Evolutionary conservation across 1,140 invertebrate genomes (phyloP), one percentile per base, ranked within the genome.

Genomic region (Amyelois transitella): DNA sequence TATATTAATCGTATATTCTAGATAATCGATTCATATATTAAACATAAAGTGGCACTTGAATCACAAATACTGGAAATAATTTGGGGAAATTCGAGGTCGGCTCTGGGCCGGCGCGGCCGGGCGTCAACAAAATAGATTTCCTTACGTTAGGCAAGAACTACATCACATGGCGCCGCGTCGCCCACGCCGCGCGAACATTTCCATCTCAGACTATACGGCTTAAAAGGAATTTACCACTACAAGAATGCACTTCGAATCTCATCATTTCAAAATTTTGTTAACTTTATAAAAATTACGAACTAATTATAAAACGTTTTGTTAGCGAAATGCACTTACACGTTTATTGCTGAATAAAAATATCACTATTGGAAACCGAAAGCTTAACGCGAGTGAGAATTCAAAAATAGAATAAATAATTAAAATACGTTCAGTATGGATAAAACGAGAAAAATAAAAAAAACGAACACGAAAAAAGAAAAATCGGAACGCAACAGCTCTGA

Each of bases 21-120:
- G 81, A 89, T 89, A 89, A 89, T 89, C 88, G 87, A 89, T 88
- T 89, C 78, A 88, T 88, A 89, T 88, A 88, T 89, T 88, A 88
- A 89, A 89, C 87, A 88, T 89, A 89, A 89, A 89, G 88, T 89
- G 88, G 88, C 88, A 89, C 88, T 89, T 89, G 86, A 89, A 89
- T 89, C 88, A 89, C 88, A 89, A 89, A 89, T 89, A 89, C 88
- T 89, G 88, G 88, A 89, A 89, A 89, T 81, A 86, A 89, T 88
- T 89, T 89, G 81, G 86, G 88, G 84, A 88, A 88, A 88, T 81
- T 78, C 74, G 72, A 75, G 77, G 64, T 73, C 80, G 72, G 66
- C 76, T 71, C 66, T 65, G 75, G 74, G 67, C 69, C 71, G 77
- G 74, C 72, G 74, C 72, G 56, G 56, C 62, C 54, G 62, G 59